Percentiles rank a stretch among this genome's conserved stretches.
phyloP scores from a whole-genome alignment of 2,797 vertebrate species.

The Brachymystax lenok region DNA sequence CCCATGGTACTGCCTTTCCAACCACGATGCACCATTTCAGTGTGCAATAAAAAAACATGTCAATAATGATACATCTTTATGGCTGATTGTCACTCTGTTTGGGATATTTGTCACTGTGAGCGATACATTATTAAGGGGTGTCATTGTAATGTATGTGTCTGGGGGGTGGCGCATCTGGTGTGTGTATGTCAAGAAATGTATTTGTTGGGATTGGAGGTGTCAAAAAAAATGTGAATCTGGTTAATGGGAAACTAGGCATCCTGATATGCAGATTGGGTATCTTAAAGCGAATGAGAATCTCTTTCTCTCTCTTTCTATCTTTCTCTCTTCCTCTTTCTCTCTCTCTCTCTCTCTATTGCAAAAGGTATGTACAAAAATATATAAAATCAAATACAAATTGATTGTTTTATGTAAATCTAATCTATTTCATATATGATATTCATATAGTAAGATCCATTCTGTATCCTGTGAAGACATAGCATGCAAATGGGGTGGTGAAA shows the following conservation, averaged over 20 bases:
- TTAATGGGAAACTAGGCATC: neutral
- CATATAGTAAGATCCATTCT: neutral
- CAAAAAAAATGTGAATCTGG: neutral
- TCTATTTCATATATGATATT: neutral
- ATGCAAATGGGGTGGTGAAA: neutral
- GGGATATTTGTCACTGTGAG: conserved; percentile 6
- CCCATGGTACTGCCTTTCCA: conserved; percentile 9
- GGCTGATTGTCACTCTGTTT: conserved; percentile 23
- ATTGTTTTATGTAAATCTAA: neutral
- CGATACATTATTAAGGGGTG: conserved; percentile 14
- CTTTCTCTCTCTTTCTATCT: neutral
- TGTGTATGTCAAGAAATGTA: neutral
- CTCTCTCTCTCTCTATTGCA: neutral
- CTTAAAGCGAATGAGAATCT: neutral
- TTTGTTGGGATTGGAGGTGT: neutral
- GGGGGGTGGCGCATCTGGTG: neutral
- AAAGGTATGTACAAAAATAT: neutral
- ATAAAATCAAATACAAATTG: neutral
- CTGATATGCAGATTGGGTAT: neutral
- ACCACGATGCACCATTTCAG: conserved; percentile 29
- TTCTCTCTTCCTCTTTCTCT: neutral
- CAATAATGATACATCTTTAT: conserved; percentile 31
- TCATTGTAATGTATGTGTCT: neutral
- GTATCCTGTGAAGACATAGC: neutral
- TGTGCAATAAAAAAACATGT: conserved; percentile 53